phyloP scores from a whole-genome alignment of 2,888 invertebrate species.

The Argyresthia albistria region DNA sequence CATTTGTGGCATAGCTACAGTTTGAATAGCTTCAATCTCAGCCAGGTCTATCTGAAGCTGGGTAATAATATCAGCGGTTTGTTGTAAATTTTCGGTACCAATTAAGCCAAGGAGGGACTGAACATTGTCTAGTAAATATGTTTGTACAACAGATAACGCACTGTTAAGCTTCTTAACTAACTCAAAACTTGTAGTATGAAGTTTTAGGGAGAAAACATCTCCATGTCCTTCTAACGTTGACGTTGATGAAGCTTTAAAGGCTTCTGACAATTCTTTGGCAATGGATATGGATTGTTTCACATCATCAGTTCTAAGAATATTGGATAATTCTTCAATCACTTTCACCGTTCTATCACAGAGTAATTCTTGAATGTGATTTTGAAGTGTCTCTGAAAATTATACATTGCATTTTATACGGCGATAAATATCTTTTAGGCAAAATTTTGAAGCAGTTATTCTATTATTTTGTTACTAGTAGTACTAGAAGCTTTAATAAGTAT shows the following conservation, averaged over 20 bases:
- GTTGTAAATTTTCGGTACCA: not conserved
- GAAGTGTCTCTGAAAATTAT: slow-evolving; percentile 11
- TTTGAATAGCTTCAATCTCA: not conserved
- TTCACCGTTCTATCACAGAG: slow-evolving; percentile 6
- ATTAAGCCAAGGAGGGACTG: not conserved
- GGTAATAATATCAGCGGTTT: not conserved
- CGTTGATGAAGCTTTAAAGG: no score
- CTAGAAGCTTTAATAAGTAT: no score
- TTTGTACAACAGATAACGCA: not conserved
- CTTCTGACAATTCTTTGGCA: slow-evolving; percentile 7
- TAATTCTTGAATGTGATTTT: slow-evolving; percentile 11
- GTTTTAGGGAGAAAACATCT: no score
- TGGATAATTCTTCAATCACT: slow-evolving; percentile 6
- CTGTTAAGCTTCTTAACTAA: not conserved
- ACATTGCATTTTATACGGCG: not conserved
- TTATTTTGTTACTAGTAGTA: no score
- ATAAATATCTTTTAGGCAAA: no score
- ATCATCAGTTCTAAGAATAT: slow-evolving; percentile 3
- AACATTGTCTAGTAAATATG: not conserved
- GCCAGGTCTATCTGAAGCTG: not conserved
- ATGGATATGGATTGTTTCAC: slow-evolving; percentile 10
- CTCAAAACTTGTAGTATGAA: not conserved
- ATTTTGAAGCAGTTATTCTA: no score
- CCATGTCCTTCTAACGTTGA: no score
- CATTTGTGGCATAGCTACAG: no score